Percentiles rank a stretch among this genome's conserved stretches.
Evolutionary conservation across 2,888 invertebrate genomes (phyloP).

Genomic region (Drosophila infuscata): DNA sequence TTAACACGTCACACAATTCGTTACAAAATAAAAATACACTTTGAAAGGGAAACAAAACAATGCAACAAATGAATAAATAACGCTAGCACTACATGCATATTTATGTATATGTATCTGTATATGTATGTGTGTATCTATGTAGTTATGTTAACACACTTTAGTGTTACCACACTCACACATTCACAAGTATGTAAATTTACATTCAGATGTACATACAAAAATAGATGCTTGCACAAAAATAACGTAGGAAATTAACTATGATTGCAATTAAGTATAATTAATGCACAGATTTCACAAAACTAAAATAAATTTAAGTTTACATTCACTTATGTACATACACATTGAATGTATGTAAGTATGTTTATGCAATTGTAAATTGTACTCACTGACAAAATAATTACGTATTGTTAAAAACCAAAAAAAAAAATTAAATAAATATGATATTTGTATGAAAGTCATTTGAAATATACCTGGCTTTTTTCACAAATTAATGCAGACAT

Average conservation of each 20-base stretch:
- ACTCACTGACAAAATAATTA: constrained; percentile 3
- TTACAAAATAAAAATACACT: background rate
- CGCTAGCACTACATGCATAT: constrained; percentile 5
- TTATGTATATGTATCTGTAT: background rate
- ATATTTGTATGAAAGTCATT: background rate
- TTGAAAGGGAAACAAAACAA: constrained; percentile 4
- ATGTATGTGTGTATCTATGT: background rate
- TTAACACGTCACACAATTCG: constrained; percentile 3
- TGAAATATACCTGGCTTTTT: constrained; percentile 25
- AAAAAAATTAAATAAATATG: background rate
- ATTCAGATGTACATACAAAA: constrained; percentile 1
- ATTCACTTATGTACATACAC: constrained; percentile 1
- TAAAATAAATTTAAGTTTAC: constrained; percentile 4
- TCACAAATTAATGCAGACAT: constrained; percentile 35
- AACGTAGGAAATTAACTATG: background rate
- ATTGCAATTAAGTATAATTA: constrained; percentile 2
- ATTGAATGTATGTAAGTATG: background rate
- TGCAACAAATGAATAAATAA: constrained; percentile 14
- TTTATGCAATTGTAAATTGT: background rate
- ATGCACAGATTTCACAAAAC: constrained; percentile 5
- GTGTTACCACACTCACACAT: constrained; percentile 7
- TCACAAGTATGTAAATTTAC: background rate
- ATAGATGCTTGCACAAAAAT: constrained; percentile 6
- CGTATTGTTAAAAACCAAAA: background rate
- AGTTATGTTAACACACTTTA: constrained; percentile 3